Evolutionary conservation across 30 jellyfish, hydroid and myxozoan species (phyloP), one percentile per base, ranked within the genome.

Genomic region (Mastigias papua): DNA sequence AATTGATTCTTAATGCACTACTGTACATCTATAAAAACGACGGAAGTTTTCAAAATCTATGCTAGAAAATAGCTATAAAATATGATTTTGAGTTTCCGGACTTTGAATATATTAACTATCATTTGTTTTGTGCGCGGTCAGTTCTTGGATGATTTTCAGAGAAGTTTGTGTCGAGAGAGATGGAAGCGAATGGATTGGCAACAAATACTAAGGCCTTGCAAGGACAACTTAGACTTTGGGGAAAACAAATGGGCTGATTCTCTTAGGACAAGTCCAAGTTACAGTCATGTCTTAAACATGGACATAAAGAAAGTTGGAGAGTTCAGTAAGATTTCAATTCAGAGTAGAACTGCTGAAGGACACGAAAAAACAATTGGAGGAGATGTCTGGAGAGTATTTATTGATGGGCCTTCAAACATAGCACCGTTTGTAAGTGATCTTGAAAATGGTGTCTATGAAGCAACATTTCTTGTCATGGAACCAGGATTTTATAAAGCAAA

Each of bases 101-200:
- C 37, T n/a, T 63, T 63, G 74, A 23, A 19, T 8, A 9, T 72
- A 0, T 72, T 72, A 13, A 16, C 31, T 17, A 37, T 34, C 1
- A 16, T 72, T 34, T 33, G 33, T 26, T 34, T 35, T 21, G 69
- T 42, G 2, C 32, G 34, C 22, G 76, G 94, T 0, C 97, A 85
- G 65, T 88, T 82, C 82, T 49, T 88, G 86, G 98, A 93, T 65
- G 91, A 92, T 22, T 93, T 88, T 62, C 98, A 93, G 88, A 57
- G 96, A 62, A 92, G 94, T 78, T 78, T 93, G 23, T 93, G 98
- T 50, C 87, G 96, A 1, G 97, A 93, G 34, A 31, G 98, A 30
- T 93, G 98, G 98, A 71, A 78, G 84, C 91, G 90, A 76, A 93
- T 93, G 98, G 98, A 93, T 69, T 93, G 98, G 98, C 98, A 93